Percentiles rank a stretch among this genome's conserved stretches.
Evolutionary conservation across 2,888 invertebrate species (phyloP).

Genomic region (Esperia sulphurella): DNA sequence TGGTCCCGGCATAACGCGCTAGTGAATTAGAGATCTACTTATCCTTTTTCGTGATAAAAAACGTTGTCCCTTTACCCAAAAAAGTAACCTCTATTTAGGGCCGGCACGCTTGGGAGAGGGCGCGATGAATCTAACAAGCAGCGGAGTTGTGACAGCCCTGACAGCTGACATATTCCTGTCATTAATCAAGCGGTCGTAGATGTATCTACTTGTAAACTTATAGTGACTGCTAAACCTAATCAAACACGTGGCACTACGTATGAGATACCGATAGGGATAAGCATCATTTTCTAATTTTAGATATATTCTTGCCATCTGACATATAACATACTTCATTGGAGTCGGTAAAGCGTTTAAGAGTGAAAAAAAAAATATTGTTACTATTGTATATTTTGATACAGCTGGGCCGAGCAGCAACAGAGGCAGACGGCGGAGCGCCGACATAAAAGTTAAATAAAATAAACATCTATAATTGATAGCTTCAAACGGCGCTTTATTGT

Average conservation of each 20-base stretch:
- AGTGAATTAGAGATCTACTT: conserved; percentile 48
- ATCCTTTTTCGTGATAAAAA: conserved; percentile 47
- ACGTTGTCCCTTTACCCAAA: conserved; percentile 51
- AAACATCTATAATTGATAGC: conserved; percentile 31
- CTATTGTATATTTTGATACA: conserved; percentile 14
- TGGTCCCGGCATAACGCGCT: conserved; percentile 37
- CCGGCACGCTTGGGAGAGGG: conserved; percentile 52
- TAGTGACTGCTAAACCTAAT: conserved; percentile 36
- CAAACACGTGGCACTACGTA: conserved; percentile 13
- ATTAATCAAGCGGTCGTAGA: conserved; percentile 69
- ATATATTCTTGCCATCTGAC: conserved; percentile 8
- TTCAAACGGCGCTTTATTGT: conserved; percentile 18
- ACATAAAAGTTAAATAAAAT: conserved; percentile 28
- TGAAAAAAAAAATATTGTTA: conserved; percentile 9
- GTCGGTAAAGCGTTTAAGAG: conserved; percentile 3
- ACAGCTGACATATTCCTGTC: conserved; percentile 73
- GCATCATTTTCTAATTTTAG: conserved; percentile 12
- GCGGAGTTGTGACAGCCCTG: conserved; percentile 71
- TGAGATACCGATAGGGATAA: not conserved
- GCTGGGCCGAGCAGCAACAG: conserved; percentile 3
- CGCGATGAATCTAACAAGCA: conserved; percentile 71
- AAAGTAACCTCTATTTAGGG: conserved; percentile 64
- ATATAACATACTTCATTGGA: conserved; percentile 3
- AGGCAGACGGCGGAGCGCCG: conserved; percentile 3
- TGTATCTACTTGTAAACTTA: conserved; percentile 50